Percentiles rank a stretch among this genome's conserved stretches.
Conservation (phyloP, 2,888 invertebrate genomes). For the Zaprionus obscuricornis region DNA sequence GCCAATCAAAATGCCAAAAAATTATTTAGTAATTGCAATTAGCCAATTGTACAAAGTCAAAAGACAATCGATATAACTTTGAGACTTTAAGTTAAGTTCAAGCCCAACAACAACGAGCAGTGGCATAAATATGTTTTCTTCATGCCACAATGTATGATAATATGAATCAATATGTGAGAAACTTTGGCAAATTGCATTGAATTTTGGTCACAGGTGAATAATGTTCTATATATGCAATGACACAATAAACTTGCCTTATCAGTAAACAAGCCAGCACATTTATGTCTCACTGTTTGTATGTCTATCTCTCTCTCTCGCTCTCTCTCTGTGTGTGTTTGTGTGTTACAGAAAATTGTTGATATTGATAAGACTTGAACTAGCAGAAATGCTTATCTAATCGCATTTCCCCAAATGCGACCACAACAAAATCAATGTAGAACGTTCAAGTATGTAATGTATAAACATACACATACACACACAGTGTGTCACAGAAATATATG, state of each 20-base stretch:
- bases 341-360: constrained; percentile 37
- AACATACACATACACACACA: not conserved
- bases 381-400: constrained; percentile 66
- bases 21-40: too few species aligned
- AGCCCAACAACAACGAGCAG: too few species aligned
- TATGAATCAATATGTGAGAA: not conserved
- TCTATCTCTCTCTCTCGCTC: not conserved
- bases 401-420: constrained; percentile 40
- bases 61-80: too few species aligned
- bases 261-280: constrained; percentile 12
- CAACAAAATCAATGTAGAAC: constrained; percentile 49
- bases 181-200: constrained; percentile 23
- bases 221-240: constrained; percentile 3
- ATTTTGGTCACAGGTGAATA: constrained; percentile 29
- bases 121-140: not conserved
- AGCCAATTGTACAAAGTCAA: too few species aligned
- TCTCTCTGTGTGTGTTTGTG: not conserved
- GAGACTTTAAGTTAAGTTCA: too few species aligned
- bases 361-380: constrained; percentile 46
- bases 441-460: too few species aligned
- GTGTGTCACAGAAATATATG: constrained; percentile 6
- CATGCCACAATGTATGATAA: too few species aligned
- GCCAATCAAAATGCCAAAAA: constrained; percentile 19
- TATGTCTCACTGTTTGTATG: not conserved
- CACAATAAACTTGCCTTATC: constrained; percentile 44